Evolutionary conservation across 37 sponge, comb jelly and placozoan genomes (phyloP).

Genomic region (Halisarca cf. caerulea): DNA sequence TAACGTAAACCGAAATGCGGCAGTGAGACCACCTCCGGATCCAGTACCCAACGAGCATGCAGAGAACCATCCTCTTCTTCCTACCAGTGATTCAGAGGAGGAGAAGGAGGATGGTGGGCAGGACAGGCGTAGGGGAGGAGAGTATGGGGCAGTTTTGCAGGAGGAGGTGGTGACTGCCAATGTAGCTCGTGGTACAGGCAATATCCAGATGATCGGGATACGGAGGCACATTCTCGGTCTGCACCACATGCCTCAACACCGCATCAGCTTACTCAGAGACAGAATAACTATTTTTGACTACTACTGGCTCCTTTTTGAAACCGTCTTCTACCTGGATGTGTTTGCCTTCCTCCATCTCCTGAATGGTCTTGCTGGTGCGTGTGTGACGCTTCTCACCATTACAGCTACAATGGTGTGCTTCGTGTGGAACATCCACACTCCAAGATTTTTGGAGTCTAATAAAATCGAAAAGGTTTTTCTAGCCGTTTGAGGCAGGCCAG

Average conservation of each 20-base stretch:
- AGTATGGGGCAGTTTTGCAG: background rate
- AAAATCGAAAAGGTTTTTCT: no score
- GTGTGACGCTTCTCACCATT: background rate
- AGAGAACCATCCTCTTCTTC: background rate
- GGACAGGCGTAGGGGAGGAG: background rate
- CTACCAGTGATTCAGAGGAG: background rate
- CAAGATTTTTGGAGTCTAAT: conserved; percentile 25
- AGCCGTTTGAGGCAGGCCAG: no score
- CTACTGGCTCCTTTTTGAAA: conserved; percentile 18
- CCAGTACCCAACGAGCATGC: background rate
- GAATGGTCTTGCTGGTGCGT: background rate
- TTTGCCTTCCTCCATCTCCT: conserved; percentile 13
- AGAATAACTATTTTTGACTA: background rate
- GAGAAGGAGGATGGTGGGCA: background rate
- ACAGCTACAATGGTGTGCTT: background rate
- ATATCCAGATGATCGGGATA: background rate
- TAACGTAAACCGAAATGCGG: no score
- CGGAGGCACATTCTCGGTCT: background rate
- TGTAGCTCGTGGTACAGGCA: background rate
- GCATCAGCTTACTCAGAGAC: background rate
- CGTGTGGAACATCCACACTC: conserved; percentile 24
- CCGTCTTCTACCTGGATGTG: conserved; percentile 14
- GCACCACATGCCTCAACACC: background rate
- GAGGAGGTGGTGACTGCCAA: background rate
- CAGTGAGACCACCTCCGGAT: no score